phyloP scores from a whole-genome alignment of 1,140 invertebrate species.

The Eumeta japonica region DNA sequence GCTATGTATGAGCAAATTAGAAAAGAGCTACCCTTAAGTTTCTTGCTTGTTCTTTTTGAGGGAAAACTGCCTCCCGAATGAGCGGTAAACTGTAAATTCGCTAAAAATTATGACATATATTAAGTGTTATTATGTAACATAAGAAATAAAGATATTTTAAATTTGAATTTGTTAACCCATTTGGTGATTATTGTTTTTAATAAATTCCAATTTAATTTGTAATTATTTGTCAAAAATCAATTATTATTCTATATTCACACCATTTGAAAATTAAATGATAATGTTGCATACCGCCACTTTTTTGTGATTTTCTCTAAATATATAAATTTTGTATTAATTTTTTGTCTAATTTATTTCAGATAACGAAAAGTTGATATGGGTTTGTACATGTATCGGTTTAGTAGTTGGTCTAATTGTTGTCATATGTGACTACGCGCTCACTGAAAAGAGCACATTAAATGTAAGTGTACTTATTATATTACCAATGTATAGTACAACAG shows the following conservation, averaged over 20 bases:
- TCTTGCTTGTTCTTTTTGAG: no score
- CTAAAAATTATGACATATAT: no score
- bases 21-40: no score
- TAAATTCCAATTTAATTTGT: background rate
- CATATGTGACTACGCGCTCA: slow-evolving; percentile 68
- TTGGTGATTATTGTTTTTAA: background rate
- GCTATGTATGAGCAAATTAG: no score
- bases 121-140: no score
- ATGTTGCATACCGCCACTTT: background rate
- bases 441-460: slow-evolving; percentile 65
- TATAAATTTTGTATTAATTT: slow-evolving; percentile 4
- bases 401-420: slow-evolving; percentile 71
- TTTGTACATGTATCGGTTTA: slow-evolving; percentile 72
- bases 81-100: no score
- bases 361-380: slow-evolving; percentile 73
- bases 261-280: background rate
- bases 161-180: no score
- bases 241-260: background rate
- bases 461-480: slow-evolving; percentile 52
- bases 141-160: no score
- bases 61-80: no score
- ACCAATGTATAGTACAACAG: slow-evolving; percentile 5
- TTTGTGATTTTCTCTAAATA: background rate
- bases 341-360: slow-evolving; percentile 50
- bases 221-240: background rate